Evolutionary conservation across 2,797 vertebrate genomes (phyloP), one percentile per base, ranked within the genome.

Genomic region (Florisuga fusca): DNA sequence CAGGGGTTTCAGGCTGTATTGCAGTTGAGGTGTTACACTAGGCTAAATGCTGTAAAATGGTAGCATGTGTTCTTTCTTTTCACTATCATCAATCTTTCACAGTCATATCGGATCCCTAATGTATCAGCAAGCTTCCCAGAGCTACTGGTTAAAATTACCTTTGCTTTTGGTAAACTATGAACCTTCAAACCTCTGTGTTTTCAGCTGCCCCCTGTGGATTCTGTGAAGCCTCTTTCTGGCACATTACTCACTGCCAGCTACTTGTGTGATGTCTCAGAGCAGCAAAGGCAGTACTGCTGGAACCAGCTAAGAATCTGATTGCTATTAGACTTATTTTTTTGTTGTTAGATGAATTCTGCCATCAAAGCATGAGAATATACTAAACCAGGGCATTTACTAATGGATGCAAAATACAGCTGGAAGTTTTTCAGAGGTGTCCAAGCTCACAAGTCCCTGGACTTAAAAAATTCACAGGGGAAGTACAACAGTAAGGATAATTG

Each of bases 61-160:
- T 61, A 94, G 94, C 97, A 94, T 97, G 98, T 98, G 96, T 97
- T 98, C 97, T 95, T 94, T 76, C 90, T 95, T 97, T 97, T 89
- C 88, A 36, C 88, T 82, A 96, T 98, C 97, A 98, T 98, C 97
- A 96, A 97, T 98, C 97, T 97, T 98, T 98, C 97, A 98, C 94
- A 59, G 84, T 96, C 83, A 5, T 91, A 95, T 94, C 94, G 92
- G 96, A 95, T 91, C 96, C 91, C 97, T 95, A 64, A 96, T 45
- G 95, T 88, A 97, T 94, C 97, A 93, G 95, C 95, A 97, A 90
- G 88, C 95, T 96, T 98, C 97, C 97, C 95, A 96, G 96, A 96
- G 97, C 96, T 95, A 34, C 95, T 96, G 96, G 95, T 96, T 98
- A 96, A 97, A 97, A 96, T 96, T 97, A 94, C 95, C 96, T 96